These are phyloP conservation scores for Cryptocheilus praepositus DNA, from an alignment of 2,888 invertebrate species.

Conservation along the genomic window DNA sequence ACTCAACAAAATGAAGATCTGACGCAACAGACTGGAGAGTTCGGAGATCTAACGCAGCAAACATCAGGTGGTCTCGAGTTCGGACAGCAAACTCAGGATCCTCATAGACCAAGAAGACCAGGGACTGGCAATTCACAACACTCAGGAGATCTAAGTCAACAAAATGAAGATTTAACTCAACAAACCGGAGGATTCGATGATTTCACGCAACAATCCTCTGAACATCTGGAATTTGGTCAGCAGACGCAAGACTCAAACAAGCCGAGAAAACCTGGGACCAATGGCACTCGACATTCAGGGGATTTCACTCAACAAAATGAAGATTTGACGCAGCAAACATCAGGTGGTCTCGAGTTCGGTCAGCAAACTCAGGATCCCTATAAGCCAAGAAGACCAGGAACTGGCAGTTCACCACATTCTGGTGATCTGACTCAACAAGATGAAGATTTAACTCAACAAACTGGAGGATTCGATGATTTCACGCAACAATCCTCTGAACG, in stretches of 20 bases:
- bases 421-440: conserved; percentile 4
- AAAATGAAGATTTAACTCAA: conserved; percentile 49
- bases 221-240: conserved; percentile 13
- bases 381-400: no score
- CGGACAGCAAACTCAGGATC: conserved; percentile 23
- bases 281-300: neutral
- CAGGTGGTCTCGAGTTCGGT: conserved; percentile 37
- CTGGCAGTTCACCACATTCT: no score
- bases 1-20: conserved; percentile 36
- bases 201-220: conserved; percentile 8
- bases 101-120: conserved; percentile 33
- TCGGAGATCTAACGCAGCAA: conserved; percentile 25
- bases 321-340: conserved; percentile 26
- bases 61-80: conserved; percentile 27
- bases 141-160: conserved; percentile 24
- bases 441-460: no score
- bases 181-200: conserved; percentile 29
- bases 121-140: conserved; percentile 30
- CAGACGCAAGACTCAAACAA: neutral
- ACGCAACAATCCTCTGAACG: conserved; percentile 31
- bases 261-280: neutral
- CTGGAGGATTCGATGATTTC: conserved; percentile 18
- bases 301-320: conserved; percentile 6
- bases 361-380: no score
- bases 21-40: conserved; percentile 42